These are phyloP conservation scores for Plutella xylostella DNA, from an alignment of 2,888 invertebrate species.

Conservation along the genomic window DNA sequence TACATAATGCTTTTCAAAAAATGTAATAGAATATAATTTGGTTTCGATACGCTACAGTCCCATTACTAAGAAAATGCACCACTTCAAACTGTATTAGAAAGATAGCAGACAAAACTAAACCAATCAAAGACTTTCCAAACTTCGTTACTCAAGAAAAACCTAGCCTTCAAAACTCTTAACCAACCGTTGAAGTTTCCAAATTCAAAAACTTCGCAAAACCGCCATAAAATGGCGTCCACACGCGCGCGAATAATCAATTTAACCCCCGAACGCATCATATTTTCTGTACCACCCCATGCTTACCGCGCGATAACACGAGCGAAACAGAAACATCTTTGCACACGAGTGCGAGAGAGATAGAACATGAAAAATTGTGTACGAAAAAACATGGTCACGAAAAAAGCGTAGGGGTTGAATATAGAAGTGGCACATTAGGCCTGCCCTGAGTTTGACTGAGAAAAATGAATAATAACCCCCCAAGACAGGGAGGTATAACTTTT, in stretches of 20 bases:
- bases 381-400: constrained; percentile 66
- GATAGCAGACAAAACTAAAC: too few relatives aligned
- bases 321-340: constrained; percentile 23
- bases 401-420: constrained; percentile 54
- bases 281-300: constrained; percentile 59
- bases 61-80: too few relatives aligned
- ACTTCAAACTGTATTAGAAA: too few relatives aligned
- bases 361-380: constrained; percentile 57
- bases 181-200: too few relatives aligned
- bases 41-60: too few relatives aligned
- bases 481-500: constrained; percentile 11
- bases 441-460: constrained; percentile 51
- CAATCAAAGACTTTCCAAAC: too few relatives aligned
- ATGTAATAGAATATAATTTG: too few relatives aligned
- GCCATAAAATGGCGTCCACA: constrained; percentile 54
- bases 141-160: too few relatives aligned
- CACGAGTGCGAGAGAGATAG: constrained; percentile 26
- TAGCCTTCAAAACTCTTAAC: too few relatives aligned
- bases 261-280: constrained; percentile 65
- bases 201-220: constrained; percentile 20
- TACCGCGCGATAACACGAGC: constrained; percentile 37
- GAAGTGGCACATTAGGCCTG: constrained; percentile 63
- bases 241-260: constrained; percentile 64
- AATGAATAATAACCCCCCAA: constrained; percentile 58
- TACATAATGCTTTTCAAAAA: too few relatives aligned